Percentiles rank a stretch among this genome's conserved stretches.
Evolutionary conservation across 37 sponge, comb jelly and placozoan genomes (phyloP).

Genomic region (Beroe ovata): DNA sequence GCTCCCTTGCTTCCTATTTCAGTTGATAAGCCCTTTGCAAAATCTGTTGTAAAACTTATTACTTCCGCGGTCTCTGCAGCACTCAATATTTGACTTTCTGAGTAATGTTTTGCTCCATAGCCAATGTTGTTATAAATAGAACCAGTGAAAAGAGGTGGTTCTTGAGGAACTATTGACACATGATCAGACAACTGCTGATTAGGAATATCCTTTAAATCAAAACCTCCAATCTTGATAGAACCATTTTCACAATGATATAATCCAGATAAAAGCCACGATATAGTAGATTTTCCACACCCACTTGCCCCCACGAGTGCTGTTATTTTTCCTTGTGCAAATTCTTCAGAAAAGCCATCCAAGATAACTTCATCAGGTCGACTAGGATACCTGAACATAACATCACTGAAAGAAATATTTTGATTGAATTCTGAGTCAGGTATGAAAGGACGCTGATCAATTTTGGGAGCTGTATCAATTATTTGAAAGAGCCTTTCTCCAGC

Average conservation of each 20-base stretch:
- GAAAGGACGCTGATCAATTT: background rate
- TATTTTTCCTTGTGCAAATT: background rate
- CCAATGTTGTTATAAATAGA: slow-evolving; percentile 42
- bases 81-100: slow-evolving; percentile 17
- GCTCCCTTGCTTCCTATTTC: slow-evolving; percentile 46
- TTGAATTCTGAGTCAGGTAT: background rate
- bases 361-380: slow-evolving; percentile 34
- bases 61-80: slow-evolving; percentile 50
- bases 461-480: slow-evolving; percentile 33
- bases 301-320: slow-evolving; percentile 36
- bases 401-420: background rate
- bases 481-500: slow-evolving; percentile 36
- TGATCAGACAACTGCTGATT: background rate
- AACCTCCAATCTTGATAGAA: slow-evolving; percentile 37
- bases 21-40: background rate
- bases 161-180: slow-evolving; percentile 58
- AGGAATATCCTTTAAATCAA: slow-evolving; percentile 39
- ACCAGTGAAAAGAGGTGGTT: slow-evolving; percentile 62
- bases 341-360: slow-evolving; percentile 52
- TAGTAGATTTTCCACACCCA: slow-evolving; percentile 51
- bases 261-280: slow-evolving; percentile 29
- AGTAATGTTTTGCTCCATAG: background rate
- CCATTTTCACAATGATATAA: slow-evolving; percentile 59
- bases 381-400: slow-evolving; percentile 25
- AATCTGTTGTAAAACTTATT: background rate